These are phyloP conservation scores for Aegypius monachus DNA, from an alignment of 2,113 vertebrate genomes.

Conservation along the genomic window DNA sequence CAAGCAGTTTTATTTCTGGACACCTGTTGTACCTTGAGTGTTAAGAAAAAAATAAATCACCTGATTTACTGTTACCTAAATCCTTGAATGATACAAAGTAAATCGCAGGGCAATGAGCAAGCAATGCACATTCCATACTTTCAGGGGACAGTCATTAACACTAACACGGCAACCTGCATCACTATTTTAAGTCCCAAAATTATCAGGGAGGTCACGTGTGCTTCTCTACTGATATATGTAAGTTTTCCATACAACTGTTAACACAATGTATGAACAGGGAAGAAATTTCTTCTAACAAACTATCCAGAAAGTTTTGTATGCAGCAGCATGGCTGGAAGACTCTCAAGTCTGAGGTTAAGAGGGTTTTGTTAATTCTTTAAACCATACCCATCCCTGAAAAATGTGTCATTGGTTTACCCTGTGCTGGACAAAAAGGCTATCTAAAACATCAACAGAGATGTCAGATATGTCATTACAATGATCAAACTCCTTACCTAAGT, in stretches of 20 bases:
- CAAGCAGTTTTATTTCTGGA: not conserved
- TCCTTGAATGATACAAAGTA: not conserved
- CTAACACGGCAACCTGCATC: not conserved
- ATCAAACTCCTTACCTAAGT: not conserved
- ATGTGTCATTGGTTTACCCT: not conserved
- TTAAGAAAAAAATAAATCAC: not conserved
- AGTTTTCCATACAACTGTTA: not conserved
- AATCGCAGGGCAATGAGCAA: not conserved
- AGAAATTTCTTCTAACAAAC: not conserved
- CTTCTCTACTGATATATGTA: not conserved
- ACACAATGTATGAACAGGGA: not conserved
- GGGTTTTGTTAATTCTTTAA: not conserved
- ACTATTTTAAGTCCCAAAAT: not conserved
- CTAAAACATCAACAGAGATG: not conserved
- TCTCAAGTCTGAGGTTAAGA: not conserved
- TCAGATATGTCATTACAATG: not conserved
- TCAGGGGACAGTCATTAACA: not conserved
- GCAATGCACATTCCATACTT: not conserved
- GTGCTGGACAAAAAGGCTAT: not conserved
- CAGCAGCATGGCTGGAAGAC: not conserved
- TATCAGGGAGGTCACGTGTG: not conserved
- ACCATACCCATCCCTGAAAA: not conserved
- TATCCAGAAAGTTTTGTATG: not conserved
- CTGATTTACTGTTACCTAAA: not conserved
- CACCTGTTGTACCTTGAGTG: not conserved